phyloP scores from a whole-genome alignment of 2,888 invertebrate genomes.

The Catocala sponsa region DNA sequence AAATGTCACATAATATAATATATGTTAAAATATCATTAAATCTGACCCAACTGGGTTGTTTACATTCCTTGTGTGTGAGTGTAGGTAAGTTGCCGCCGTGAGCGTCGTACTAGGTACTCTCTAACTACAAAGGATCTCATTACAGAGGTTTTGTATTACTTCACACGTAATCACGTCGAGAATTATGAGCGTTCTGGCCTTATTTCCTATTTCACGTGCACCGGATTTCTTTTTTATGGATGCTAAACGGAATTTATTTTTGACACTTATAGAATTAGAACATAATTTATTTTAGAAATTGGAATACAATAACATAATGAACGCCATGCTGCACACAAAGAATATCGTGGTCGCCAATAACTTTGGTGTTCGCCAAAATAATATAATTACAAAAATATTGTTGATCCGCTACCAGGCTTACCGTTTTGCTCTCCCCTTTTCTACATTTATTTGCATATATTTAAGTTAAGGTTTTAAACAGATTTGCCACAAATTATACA shows the following conservation, averaged over 20 bases:
- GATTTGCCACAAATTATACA: too few species aligned
- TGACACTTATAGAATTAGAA: too few species aligned
- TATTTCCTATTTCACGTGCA: constrained; percentile 47
- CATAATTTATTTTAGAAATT: too few species aligned
- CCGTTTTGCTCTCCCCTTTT: too few species aligned
- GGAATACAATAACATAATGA: too few species aligned
- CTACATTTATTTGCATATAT: too few species aligned
- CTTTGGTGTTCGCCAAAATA: too few species aligned
- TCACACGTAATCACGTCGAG: constrained; percentile 28
- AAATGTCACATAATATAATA: constrained; percentile 23
- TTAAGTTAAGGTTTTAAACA: too few species aligned
- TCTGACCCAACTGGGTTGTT: constrained; percentile 27
- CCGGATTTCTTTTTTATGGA: constrained; percentile 19
- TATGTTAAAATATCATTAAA: constrained; percentile 14
- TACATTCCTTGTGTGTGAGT: constrained; percentile 23
- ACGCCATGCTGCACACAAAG: too few species aligned
- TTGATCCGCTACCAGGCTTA: too few species aligned
- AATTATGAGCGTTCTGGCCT: constrained; percentile 37
- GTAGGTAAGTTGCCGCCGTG: constrained; percentile 19
- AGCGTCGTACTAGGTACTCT: constrained; percentile 6
- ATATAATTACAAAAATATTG: too few species aligned
- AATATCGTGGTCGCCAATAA: too few species aligned
- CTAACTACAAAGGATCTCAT: constrained; percentile 43
- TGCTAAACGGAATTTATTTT: neutral
- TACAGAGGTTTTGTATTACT: constrained; percentile 40